phyloP scores from a whole-genome alignment of 2,888 invertebrate genomes.

The Tetropium fuscum region DNA sequence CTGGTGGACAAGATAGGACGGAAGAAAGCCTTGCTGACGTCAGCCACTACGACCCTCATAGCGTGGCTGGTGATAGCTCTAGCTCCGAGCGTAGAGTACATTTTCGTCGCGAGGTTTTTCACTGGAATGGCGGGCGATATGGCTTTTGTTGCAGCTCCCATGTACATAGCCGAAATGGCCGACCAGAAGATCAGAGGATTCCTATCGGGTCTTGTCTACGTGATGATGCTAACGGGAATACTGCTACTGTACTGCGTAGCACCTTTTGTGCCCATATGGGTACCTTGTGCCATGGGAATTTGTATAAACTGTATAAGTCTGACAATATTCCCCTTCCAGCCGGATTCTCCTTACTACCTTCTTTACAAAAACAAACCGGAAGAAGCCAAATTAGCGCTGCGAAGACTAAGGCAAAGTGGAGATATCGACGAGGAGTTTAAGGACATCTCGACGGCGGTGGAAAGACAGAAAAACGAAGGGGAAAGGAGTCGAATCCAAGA shows the following conservation, averaged over 20 bases:
- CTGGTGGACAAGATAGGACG: conserved; percentile 58
- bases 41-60: conserved; percentile 56
- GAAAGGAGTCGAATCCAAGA: conserved; percentile 61
- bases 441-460: conserved; percentile 59
- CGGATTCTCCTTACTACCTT: conserved; percentile 63
- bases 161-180: conserved; percentile 64
- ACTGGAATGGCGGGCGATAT: conserved; percentile 62
- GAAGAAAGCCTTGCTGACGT: conserved; percentile 59
- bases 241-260: conserved; percentile 60
- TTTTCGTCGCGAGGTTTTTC: conserved; percentile 60
- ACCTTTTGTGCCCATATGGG: conserved; percentile 55
- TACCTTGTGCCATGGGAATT: conserved; percentile 51
- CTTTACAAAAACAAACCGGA: conserved; percentile 57
- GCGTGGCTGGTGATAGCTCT: conserved; percentile 61
- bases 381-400: conserved; percentile 55
- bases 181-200: conserved; percentile 63
- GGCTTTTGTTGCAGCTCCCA: conserved; percentile 63
- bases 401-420: conserved; percentile 52
- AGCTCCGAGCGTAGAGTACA: conserved; percentile 54
- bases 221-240: conserved; percentile 56
- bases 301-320: conserved; percentile 54
- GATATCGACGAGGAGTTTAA: conserved; percentile 59
- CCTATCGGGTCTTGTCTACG: conserved; percentile 61
- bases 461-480: conserved; percentile 57
- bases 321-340: conserved; percentile 61